These are phyloP conservation scores for Pachyramphus minor DNA, from an alignment of 2,113 vertebrate species.

Conservation along the genomic window DNA sequence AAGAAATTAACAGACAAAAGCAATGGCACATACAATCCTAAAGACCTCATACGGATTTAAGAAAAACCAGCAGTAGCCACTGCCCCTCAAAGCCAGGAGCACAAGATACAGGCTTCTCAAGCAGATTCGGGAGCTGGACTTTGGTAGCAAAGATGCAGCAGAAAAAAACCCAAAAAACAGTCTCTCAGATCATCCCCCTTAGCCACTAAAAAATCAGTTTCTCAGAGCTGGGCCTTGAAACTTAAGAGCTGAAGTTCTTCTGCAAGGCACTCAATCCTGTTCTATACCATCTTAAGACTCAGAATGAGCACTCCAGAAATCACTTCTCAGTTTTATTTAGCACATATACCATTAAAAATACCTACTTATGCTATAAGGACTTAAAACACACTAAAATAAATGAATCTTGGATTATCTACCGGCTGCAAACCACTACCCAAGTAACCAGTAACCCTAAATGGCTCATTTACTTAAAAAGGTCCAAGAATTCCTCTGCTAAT, in stretches of 20 bases:
- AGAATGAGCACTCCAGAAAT: background rate
- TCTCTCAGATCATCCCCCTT: background rate
- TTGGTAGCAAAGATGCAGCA: background rate
- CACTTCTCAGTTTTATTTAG: background rate
- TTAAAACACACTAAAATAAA: background rate
- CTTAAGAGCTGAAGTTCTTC: background rate
- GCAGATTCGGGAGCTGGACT: background rate
- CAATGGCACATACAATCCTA: background rate
- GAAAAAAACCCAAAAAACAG: background rate
- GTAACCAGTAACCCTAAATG: background rate
- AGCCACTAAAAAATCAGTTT: background rate
- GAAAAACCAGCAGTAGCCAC: background rate
- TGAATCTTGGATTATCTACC: background rate
- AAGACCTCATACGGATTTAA: background rate
- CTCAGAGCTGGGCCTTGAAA: too few species aligned
- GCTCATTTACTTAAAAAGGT: background rate
- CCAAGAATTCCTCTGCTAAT: background rate
- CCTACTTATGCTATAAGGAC: background rate
- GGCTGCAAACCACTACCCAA: background rate
- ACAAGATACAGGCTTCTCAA: background rate
- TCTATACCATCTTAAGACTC: background rate
- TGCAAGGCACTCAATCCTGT: background rate
- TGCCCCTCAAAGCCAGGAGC: background rate
- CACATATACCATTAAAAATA: background rate
- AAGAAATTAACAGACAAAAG: conserved; percentile 14